phyloP scores from a whole-genome alignment of 2,113 vertebrate species.

The Pica pica region DNA sequence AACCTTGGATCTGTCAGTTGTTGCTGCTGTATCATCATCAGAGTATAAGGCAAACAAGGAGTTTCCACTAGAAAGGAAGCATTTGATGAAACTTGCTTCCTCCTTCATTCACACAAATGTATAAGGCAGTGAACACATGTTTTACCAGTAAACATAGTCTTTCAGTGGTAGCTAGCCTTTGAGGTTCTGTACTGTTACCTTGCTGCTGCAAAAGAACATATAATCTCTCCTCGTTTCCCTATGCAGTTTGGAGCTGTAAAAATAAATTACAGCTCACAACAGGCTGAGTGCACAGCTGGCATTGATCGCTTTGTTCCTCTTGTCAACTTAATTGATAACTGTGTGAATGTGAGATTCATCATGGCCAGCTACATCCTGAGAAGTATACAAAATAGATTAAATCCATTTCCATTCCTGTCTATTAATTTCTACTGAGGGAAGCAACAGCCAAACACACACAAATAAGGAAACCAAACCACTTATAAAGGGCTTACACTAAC shows the following conservation, averaged over 20 bases:
- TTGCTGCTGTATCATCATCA: not conserved
- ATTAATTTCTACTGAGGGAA: not conserved
- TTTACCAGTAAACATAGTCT: not conserved
- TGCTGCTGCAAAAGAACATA: not conserved
- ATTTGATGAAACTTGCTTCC: fast-evolving
- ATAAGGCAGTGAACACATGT: not conserved
- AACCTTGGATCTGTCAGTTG: not conserved
- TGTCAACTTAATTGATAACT: not conserved
- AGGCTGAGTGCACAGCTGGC: not conserved
- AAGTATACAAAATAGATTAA: not conserved
- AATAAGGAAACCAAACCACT: not conserved
- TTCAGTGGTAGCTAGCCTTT: not conserved
- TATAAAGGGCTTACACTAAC: not conserved
- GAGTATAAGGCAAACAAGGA: not conserved
- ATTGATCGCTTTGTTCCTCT: not conserved
- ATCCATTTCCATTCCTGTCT: not conserved
- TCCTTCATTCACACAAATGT: not conserved
- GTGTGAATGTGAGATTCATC: not conserved
- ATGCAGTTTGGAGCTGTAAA: not conserved
- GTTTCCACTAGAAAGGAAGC: not conserved
- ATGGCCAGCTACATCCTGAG: not conserved
- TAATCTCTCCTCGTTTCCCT: not conserved
- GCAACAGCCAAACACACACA: not conserved
- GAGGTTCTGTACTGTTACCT: not conserved
- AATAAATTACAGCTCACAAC: not conserved